These are phyloP conservation scores for Drosophila subquinaria DNA, from an alignment of 2,888 invertebrate genomes.

Conservation along the genomic window DNA sequence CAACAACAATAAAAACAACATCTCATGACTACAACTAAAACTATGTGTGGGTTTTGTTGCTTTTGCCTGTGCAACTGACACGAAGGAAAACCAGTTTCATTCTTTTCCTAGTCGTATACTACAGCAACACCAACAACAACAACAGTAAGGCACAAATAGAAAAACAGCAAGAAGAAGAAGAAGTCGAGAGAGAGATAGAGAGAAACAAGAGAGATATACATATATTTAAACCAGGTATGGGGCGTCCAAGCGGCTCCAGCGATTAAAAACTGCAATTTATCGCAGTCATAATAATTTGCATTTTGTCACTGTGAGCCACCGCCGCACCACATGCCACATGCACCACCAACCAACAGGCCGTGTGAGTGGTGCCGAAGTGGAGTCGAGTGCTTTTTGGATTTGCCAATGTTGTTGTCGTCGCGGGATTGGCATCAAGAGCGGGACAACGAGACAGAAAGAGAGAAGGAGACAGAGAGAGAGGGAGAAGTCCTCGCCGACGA, in stretches of 20 bases:
- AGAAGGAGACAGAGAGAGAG: background rate
- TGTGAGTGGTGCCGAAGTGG: conserved; percentile 23
- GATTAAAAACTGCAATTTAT: conserved; percentile 80
- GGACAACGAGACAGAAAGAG: background rate
- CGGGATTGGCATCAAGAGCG: conserved; percentile 3
- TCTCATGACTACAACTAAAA: conserved; percentile 72
- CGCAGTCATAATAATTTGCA: conserved; percentile 81
- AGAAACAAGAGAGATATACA: conserved; percentile 24
- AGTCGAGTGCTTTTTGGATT: conserved; percentile 25
- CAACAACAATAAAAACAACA: conserved; percentile 29
- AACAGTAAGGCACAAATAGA: conserved; percentile 13
- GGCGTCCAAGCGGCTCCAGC: conserved; percentile 61
- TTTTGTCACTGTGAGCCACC: conserved; percentile 72
- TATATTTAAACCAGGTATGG: conserved; percentile 50
- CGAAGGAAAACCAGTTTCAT: conserved; percentile 71
- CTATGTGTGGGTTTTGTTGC: conserved; percentile 74
- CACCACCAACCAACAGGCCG: conserved; percentile 8
- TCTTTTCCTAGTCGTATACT: conserved; percentile 65
- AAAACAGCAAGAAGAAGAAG: conserved; percentile 22
- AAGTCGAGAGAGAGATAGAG: conserved; percentile 1
- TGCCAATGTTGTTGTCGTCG: conserved; percentile 24
- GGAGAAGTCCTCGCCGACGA: conserved; percentile 41
- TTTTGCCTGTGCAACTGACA: conserved; percentile 54
- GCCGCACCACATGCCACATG: background rate
- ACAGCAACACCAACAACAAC: conserved; percentile 1